These are phyloP conservation scores for Brachypteracias leptosomus DNA, from an alignment of 2,113 vertebrate genomes.

Conservation along the genomic window DNA sequence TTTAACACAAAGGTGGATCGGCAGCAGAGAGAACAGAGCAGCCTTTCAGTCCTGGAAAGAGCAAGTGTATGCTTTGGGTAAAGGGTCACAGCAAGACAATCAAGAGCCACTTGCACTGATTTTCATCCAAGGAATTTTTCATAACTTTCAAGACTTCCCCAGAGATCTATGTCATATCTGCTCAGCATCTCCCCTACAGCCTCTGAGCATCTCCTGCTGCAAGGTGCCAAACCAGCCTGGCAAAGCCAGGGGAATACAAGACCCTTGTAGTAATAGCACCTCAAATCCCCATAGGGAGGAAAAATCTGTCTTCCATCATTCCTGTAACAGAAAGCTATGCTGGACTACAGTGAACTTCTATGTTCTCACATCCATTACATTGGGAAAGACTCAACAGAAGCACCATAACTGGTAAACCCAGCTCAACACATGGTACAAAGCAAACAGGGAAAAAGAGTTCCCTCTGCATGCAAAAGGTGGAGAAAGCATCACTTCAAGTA, in stretches of 20 bases:
- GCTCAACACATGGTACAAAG: fast-evolving
- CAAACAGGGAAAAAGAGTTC: neutral
- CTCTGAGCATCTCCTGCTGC: neutral
- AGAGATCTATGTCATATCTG: neutral
- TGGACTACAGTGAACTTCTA: neutral
- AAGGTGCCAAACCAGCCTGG: neutral
- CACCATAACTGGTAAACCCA: neutral
- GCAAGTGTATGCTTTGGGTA: neutral
- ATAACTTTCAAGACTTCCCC: neutral
- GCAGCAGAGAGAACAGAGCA: neutral
- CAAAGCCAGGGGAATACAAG: neutral
- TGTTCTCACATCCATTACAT: neutral
- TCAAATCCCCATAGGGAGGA: neutral
- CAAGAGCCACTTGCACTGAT: neutral
- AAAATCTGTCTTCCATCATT: neutral
- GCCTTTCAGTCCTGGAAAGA: neutral
- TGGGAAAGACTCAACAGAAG: neutral
- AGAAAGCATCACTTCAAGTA: neutral
- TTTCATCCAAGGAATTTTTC: neutral
- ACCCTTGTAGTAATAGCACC: neutral
- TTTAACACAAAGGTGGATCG: neutral
- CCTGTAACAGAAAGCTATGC: neutral
- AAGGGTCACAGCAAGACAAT: neutral
- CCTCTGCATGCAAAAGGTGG: neutral
- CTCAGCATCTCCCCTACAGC: neutral